Base-by-base conservation (phyloP, 2,888 invertebrate species). In the Dorcus hopei region DNA sequence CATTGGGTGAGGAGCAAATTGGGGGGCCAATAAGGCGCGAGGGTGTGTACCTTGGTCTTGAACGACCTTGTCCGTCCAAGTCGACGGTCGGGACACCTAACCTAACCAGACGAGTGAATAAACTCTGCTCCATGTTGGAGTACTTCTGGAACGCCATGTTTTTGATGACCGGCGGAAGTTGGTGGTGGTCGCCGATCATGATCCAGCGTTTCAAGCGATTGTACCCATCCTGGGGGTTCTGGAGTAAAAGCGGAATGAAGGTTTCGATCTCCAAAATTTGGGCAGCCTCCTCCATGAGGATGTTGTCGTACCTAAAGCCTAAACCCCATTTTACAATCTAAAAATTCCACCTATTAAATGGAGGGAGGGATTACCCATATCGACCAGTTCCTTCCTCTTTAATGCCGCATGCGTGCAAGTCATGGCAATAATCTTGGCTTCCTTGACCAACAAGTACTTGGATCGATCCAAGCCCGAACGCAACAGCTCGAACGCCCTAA, bases 61-160 rank as follows among this genome's bases (percentile, higher is more conserved):
- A 93, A 79, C 99, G 88, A 62, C 99, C 99, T 77, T 99, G 99
- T 0, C 95, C 96, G 79, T 99, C 99, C 59, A 99, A 81, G 75
- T 98, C 95, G 0, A 99, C 93, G 0, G 97, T 96, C 0, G 99
- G 98, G 2, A 99, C 97, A 0, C 97, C 97, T 1, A 99, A 83
- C 6, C 97, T 83, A 9, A 99, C 97, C 76, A 99, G 88, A 64
- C 99, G 84, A 0, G 98, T 96, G 78, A 99, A 99, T 43, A 99
- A 82, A 54, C 96, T 96, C 80, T 99, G 99, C 74, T 99, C 99
- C 98, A 99, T 98, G 74, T 99, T 99, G 54, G 95, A 97, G 80
- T 96, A 99, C 77, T 99, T 99, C 79, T 99, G 98, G 81, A 99
- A 99, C 6, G 99, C 98, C 94, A 98, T 97, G 79, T 99, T 99